Base-by-base conservation (phyloP, 92 coral and sea anemone species). In the Chrysogorgia sp. region DNA sequence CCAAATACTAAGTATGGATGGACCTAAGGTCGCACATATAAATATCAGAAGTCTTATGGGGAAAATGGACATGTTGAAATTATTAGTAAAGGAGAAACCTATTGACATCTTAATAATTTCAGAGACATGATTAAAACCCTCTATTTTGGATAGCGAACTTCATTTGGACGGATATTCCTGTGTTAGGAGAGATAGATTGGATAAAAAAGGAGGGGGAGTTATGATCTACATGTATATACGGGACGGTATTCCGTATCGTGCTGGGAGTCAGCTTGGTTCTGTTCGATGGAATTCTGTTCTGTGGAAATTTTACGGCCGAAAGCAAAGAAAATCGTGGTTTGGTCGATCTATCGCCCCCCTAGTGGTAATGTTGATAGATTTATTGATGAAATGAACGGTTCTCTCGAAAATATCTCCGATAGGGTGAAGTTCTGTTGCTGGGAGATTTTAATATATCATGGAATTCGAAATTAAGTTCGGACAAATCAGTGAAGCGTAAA, bases 61-160 rank as follows among this genome's bases (percentile, higher is more conserved):
- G 33, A 69, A 69, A 23, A 22, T 57, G 68, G 80, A 71, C 45
- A 31, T 32, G 40, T 34, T 68, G 59, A 81, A 80, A 57, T 34
- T 80, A 23, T 17, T 66, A 14, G 56, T 68, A 31, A 55, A 33
- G 47, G 66, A 68, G 28, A 65, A 76, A 61, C 81, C 87, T 50
- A 29, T 86, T 45, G 86, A 82, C 64, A 47, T 82, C 22, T 49
- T 86, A 31, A 56, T 75, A n/a, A 49, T 75, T 40, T 86, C 87
- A 14, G 86, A 86, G 55, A 86, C 75, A 69, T 82, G 90, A 80
- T 75, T 85, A 21, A 72, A 81, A 48, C 86, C 83, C 34, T 76
- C 83, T 32, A 58, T 45, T 49, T 26, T 81, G 56, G 89, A 85
- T 49, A 81, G 66, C 56, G 72, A 85, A 81, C 28, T 86, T 40